Base-by-base conservation (phyloP, 2,797 vertebrate genomes). In the Danio aesculapii region DNA sequence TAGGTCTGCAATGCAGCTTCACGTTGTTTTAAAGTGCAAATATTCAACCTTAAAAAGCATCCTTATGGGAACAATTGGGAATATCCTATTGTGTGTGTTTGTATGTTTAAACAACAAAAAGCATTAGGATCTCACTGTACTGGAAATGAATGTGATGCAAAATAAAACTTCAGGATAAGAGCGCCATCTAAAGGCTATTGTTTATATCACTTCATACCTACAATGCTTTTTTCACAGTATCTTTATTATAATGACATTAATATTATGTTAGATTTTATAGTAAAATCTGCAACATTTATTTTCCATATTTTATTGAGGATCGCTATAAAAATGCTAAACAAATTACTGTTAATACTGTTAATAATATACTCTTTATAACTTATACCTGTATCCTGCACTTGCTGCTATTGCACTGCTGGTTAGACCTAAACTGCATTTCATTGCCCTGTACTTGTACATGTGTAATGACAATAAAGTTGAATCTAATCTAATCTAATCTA, bases 171-270 rank as follows among this genome's bases (percentile, higher is more conserved):
- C 81, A 53, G 57, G 13, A 69, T 21, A 0, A 83, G 69, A 62
- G 52, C 75, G 1, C 84, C 81, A 81, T 83, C 82, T 83, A 74
- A 71, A 81, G 84, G 75, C 30, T 30, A 30, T 1, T 3, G 30
- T 30, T 6, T 39, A 63, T 30, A 43, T 62, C 17, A n/a, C 19
- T 9, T 6, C 44, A 47, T 70, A n/a, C 21, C 39, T 6, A n/a
- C 10, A 21, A 19, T 6, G 6, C 11, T 58, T 6, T 71, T 5
- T 19, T 52, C 39, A 71, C 3, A 55, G 53, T 17, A 12, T 39
- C 39, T n/a, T 44, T 44, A 9, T 53, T 30, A 39, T n/a, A 30
- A 50, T 10, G 6, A n/a, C 5, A 16, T 49, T 10, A 30, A 41
- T 52, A 69, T 12, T 7, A 17, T 70, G 30, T 30, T 1, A 30